Evolutionary conservation across 2,113 vertebrate species (phyloP), one percentile per base, ranked within the genome.

Genomic region (Cichladusa arquata): DNA sequence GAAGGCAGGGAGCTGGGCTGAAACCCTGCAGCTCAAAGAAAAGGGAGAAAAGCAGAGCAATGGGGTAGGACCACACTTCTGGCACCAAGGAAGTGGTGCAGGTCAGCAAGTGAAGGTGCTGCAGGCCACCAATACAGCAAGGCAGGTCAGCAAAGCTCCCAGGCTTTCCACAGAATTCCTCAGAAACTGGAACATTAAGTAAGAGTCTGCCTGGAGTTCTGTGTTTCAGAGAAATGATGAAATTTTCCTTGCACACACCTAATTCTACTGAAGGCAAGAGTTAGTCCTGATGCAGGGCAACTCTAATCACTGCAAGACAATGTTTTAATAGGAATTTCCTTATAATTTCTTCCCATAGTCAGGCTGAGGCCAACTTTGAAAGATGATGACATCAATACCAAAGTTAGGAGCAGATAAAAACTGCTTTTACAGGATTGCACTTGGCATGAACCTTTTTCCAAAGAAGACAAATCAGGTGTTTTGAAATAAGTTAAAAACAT

Each of bases 251-350:
- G 44, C n/a, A 92, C 64, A 44, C 67, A 40, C 51, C 54, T 60
- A 91, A 66, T 56, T 86, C 81, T 92, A 19, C 54, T 73, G 67
- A 54, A 85, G 58, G 40, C 56, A 66, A 45, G 34, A 86, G 29
- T 53, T 48, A 66, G 26, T 74, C 38, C 38, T 81, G 71, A 66
- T 3, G 3, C n/a, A 86, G 66, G 57, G 47, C 31, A 77, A 82
- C 54, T 78, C 91, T 94, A 94, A 93, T 81, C 88, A 79, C 48
- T 64, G 45, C 44, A 69, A 40, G 48, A 72, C 36, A 91, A 74
- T 45, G 33, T 81, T 93, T 92, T 81, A 56, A 53, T 25, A 90
- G 83, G 72, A 90, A 94, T 94, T 95, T 92, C 95, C 92, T 88
- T 81, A 48, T 7, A 19, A 44, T 85, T 92, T 88, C 38, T 58